Percentiles rank a stretch among this genome's conserved stretches.
These are phyloP conservation scores for Poecilia picta DNA, from an alignment of 2,797 vertebrate species.

Conservation along the genomic window DNA sequence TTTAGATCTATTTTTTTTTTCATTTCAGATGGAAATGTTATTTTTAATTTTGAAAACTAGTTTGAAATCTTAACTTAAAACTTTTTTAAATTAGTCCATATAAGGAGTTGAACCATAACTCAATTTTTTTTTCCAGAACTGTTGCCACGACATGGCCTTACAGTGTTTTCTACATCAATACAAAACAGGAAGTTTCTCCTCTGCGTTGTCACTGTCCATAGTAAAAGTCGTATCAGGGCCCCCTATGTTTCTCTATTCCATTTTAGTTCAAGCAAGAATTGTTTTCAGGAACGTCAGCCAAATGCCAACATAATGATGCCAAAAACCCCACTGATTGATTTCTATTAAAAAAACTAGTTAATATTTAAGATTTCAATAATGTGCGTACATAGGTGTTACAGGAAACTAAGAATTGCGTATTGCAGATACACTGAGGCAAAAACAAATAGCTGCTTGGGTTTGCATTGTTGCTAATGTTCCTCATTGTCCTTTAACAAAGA, in stretches of 20 bases:
- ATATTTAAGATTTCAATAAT: constrained; percentile 1
- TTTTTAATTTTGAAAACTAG: neutral
- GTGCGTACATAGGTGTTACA: neutral
- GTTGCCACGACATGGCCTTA: constrained; percentile 3
- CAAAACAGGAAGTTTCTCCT: neutral
- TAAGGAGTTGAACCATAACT: neutral
- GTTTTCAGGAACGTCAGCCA: neutral
- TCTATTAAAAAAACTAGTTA: constrained; percentile 16
- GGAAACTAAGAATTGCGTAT: constrained; percentile 2
- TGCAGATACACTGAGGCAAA: neutral
- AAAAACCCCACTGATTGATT: constrained; percentile 6
- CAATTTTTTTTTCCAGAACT: neutral
- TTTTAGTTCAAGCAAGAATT: neutral
- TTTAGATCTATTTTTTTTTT: no score
- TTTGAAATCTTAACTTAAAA: neutral
- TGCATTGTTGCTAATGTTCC: neutral
- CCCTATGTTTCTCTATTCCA: neutral
- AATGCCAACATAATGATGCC: neutral
- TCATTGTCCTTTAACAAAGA: neutral
- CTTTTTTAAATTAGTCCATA: neutral
- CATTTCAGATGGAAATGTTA: neutral
- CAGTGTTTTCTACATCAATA: constrained; percentile 19
- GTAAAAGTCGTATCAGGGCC: neutral
- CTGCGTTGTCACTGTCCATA: constrained; percentile 7
- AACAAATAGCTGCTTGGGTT: no score